Percentiles rank a stretch among this genome's conserved stretches.
phyloP scores from a whole-genome alignment of 2,113 vertebrate species.

The Ursus arctos region DNA sequence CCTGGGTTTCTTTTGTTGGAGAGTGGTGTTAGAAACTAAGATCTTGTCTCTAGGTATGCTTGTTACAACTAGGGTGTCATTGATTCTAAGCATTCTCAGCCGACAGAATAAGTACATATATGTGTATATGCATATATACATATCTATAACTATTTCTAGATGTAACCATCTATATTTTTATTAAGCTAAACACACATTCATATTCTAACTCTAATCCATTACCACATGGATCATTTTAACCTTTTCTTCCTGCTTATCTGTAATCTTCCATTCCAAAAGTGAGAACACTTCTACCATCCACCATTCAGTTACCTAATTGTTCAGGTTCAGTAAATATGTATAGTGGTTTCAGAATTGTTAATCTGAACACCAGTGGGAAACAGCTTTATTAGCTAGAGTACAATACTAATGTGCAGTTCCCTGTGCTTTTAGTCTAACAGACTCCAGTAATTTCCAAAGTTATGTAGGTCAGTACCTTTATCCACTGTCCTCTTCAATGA shows the following conservation, averaged over 20 bases:
- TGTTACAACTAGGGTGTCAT: not conserved
- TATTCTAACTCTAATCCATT: not conserved
- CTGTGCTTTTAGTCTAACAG: not conserved
- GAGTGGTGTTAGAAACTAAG: not conserved
- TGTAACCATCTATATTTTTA: not conserved
- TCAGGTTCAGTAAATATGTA: not conserved
- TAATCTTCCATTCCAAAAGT: not conserved
- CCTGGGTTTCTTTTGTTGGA: not conserved
- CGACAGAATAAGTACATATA: not conserved
- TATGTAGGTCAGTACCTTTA: conserved; percentile 2
- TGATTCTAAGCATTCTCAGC: not conserved
- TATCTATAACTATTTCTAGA: not conserved
- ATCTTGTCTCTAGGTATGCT: not conserved
- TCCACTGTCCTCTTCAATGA: not conserved
- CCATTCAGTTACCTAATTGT: conserved; percentile 22
- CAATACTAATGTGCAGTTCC: not conserved
- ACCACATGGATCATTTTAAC: not conserved
- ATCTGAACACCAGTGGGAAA: not conserved
- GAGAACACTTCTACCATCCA: not conserved
- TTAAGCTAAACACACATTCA: not conserved
- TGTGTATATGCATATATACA: not conserved
- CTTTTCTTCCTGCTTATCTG: not conserved
- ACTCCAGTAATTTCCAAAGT: not conserved
- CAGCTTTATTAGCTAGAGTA: not conserved
- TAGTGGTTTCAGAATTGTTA: conserved; percentile 42